phyloP scores from a whole-genome alignment of 2,888 invertebrate genomes.

The Automeris io region DNA sequence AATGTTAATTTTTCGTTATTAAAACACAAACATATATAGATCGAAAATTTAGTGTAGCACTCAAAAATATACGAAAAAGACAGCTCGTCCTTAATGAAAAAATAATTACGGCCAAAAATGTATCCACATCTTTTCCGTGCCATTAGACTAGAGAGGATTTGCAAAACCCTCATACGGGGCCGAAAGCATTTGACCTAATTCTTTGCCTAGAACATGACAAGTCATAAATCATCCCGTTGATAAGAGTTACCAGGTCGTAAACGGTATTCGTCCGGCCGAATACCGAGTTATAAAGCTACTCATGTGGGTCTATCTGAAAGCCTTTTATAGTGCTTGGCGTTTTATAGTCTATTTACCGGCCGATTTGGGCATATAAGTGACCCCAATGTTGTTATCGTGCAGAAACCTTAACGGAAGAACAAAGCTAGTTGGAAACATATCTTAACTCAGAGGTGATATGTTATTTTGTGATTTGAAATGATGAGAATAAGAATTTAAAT shows the following conservation, averaged over 20 bases:
- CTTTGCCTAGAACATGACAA: slow-evolving; percentile 7
- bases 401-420: no score
- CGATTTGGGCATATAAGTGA: slow-evolving; percentile 24
- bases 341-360: slow-evolving; percentile 26
- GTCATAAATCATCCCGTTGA: slow-evolving; percentile 16
- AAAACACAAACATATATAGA: no score
- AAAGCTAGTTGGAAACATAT: no score
- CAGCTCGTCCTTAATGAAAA: neutral
- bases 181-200: slow-evolving; percentile 25
- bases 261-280: slow-evolving; percentile 19
- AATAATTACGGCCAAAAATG: slow-evolving; percentile 10
- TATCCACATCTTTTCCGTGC: slow-evolving; percentile 17
- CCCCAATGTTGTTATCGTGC: slow-evolving; percentile 10
- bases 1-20: no score
- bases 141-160: slow-evolving; percentile 29
- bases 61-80: no score
- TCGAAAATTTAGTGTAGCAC: no score
- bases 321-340: slow-evolving; percentile 29
- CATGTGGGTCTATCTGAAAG: slow-evolving; percentile 27
- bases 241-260: slow-evolving; percentile 30
- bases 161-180: slow-evolving; percentile 16
- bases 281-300: slow-evolving; percentile 27
- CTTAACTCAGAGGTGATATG: no score
- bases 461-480: no score
- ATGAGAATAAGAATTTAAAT: no score